Conservation (phyloP, 53 echinoderm and acorn worm species). For the Astropecten irregularis region DNA sequence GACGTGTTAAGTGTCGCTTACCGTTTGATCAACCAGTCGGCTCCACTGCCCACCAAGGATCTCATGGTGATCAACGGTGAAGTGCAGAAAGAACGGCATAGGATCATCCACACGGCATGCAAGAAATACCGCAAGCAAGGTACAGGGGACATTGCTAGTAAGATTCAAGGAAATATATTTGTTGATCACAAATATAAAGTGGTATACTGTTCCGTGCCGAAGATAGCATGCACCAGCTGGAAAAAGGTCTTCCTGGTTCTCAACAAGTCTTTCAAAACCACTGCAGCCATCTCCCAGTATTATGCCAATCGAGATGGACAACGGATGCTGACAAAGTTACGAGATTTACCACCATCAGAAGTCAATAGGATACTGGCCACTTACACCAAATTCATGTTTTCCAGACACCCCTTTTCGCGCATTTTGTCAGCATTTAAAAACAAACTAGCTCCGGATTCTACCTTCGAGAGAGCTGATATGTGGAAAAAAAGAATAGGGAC, state of each 20-base stretch:
- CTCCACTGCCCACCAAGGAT: conserved; percentile 10
- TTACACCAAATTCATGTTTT: conserved; percentile 78
- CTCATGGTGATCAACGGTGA: conserved; percentile 3
- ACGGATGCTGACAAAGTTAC: conserved; percentile 36
- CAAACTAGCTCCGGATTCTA: conserved; percentile 72
- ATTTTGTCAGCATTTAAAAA: conserved; percentile 77
- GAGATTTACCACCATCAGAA: conserved; percentile 23
- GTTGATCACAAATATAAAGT: conserved; percentile 70
- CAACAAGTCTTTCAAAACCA: conserved; percentile 55
- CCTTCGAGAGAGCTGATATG: conserved; percentile 32
- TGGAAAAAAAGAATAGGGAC: conserved; percentile 62
- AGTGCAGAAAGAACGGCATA: background rate
- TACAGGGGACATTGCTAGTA: background rate
- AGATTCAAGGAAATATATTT: conserved; percentile 53
- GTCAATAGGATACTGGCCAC: conserved; percentile 14
- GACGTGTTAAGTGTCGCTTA: background rate
- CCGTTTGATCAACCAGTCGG: background rate
- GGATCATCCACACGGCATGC: conserved; percentile 8
- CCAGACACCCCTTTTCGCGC: conserved; percentile 73
- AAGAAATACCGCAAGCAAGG: background rate
- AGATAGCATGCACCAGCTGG: conserved; percentile 85
- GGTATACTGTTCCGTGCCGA: conserved; percentile 74
- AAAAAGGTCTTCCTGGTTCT: conserved; percentile 74
- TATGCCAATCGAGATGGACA: conserved; percentile 66
- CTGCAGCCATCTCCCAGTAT: conserved; percentile 63